A percentile compares a stretch with the other conserved stretches of the same genome.
These are phyloP conservation scores for Phthorimaea operculella DNA, from an alignment of 1,140 invertebrate species.

Conservation along the genomic window DNA sequence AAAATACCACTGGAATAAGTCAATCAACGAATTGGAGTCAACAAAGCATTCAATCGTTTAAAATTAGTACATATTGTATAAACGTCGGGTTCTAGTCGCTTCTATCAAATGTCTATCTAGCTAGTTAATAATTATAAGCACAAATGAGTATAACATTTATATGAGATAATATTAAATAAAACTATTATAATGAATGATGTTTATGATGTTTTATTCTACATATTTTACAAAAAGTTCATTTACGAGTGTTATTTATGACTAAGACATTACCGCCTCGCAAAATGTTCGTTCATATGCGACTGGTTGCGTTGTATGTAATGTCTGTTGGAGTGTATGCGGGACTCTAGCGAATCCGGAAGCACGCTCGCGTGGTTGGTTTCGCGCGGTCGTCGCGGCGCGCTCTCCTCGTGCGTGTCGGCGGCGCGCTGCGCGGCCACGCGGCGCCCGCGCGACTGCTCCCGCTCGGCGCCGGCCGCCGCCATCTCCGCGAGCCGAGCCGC, in stretches of 20 bases:
- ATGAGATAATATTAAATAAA: too few relatives aligned
- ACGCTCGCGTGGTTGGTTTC: slow-evolving; percentile 25
- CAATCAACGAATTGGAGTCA: too few relatives aligned
- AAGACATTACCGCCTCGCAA: slow-evolving; percentile 40
- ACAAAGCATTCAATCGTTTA: not conserved
- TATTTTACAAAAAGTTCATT: too few relatives aligned
- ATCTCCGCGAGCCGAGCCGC: slow-evolving; percentile 80
- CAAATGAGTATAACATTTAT: too few relatives aligned
- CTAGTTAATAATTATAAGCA: too few relatives aligned
- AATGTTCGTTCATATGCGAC: slow-evolving; percentile 53
- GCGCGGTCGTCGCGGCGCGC: slow-evolving; percentile 21
- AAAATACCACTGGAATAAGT: slow-evolving; percentile 71
- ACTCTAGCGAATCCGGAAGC: slow-evolving; percentile 49
- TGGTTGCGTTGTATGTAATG: slow-evolving; percentile 53
- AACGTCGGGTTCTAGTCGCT: not conserved
- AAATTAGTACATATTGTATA: not conserved
- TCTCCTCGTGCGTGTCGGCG: slow-evolving; percentile 34
- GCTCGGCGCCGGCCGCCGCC: slow-evolving; percentile 69
- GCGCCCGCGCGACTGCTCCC: slow-evolving; percentile 36
- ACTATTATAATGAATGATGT: too few relatives aligned
- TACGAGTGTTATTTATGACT: too few relatives aligned
- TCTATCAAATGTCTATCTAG: too few relatives aligned
- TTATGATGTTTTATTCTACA: too few relatives aligned
- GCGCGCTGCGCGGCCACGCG: slow-evolving; percentile 41
- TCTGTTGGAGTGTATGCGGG: slow-evolving; percentile 50